Conservation (phyloP, 2,888 invertebrate genomes). For the Rhagonycha lutea region DNA sequence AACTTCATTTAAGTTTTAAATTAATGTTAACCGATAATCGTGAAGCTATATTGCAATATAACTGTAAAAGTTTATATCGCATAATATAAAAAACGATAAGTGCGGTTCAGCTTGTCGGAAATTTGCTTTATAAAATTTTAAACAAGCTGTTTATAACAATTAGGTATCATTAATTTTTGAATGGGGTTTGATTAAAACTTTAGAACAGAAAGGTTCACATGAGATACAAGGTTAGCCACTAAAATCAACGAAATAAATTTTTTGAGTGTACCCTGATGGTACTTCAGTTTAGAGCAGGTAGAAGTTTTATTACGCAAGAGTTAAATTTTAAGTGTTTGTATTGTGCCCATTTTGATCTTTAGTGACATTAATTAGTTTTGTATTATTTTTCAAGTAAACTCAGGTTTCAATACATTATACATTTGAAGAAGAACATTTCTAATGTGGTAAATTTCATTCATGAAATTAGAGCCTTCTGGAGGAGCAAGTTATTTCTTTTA, state of each 20-base stretch:
- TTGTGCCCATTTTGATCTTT: background rate
- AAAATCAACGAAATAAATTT: background rate
- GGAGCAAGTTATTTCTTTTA: background rate
- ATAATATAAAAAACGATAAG: conserved; percentile 1
- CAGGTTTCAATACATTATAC: background rate
- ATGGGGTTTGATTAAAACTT: background rate
- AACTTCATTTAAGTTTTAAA: background rate
- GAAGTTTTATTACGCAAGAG: background rate
- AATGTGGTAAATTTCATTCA: background rate
- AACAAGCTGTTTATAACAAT: background rate
- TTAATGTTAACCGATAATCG: background rate
- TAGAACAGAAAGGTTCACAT: background rate
- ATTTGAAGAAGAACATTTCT: background rate
- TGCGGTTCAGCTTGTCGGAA: background rate
- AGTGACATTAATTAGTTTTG: background rate
- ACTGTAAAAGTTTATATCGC: background rate
- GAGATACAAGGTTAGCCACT: background rate
- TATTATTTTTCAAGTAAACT: background rate
- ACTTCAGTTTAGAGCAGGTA: background rate
- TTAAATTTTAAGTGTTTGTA: background rate
- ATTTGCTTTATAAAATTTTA: background rate
- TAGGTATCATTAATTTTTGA: background rate
- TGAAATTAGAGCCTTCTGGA: background rate
- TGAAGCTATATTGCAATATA: conserved; percentile 1
- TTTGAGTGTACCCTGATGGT: background rate